phyloP scores from a whole-genome alignment of 2,113 vertebrate species.

The Ctenodactylus gundi region DNA sequence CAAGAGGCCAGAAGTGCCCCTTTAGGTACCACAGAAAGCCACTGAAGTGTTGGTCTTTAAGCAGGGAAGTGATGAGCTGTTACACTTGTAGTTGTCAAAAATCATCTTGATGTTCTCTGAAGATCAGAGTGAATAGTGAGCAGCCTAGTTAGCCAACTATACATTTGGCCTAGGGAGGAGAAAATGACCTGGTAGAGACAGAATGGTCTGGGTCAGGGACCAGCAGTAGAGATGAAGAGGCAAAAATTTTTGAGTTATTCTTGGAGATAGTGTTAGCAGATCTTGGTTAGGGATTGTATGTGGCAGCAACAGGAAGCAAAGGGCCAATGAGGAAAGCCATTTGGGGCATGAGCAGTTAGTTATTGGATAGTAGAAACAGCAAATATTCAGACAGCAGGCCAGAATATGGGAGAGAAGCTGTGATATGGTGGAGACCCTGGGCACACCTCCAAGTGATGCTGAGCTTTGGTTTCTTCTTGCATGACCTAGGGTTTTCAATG shows the following conservation, averaged over 20 bases:
- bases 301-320: not conserved
- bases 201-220: not conserved
- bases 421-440: not conserved
- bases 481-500: not conserved
- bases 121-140: not conserved
- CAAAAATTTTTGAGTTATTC: not conserved
- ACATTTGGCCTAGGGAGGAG: not conserved
- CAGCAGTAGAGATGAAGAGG: not conserved
- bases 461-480: not conserved
- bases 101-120: not conserved
- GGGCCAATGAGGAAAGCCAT: not conserved
- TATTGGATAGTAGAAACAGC: not conserved
- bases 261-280: not conserved
- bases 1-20: not conserved
- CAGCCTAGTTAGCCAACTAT: not conserved
- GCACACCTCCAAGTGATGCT: not conserved
- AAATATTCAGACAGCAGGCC: not conserved
- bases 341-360: not conserved
- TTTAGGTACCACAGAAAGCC: not conserved
- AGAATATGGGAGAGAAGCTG: fast-evolving
- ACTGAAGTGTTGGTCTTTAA: not conserved
- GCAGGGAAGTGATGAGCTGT: not conserved
- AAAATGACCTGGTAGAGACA: too few species aligned
- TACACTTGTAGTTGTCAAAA: not conserved
- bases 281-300: not conserved